Evolutionary conservation across 1,140 invertebrate species (phyloP), one percentile per base, ranked within the genome.

Genomic region (Armadillidium nasatum): DNA sequence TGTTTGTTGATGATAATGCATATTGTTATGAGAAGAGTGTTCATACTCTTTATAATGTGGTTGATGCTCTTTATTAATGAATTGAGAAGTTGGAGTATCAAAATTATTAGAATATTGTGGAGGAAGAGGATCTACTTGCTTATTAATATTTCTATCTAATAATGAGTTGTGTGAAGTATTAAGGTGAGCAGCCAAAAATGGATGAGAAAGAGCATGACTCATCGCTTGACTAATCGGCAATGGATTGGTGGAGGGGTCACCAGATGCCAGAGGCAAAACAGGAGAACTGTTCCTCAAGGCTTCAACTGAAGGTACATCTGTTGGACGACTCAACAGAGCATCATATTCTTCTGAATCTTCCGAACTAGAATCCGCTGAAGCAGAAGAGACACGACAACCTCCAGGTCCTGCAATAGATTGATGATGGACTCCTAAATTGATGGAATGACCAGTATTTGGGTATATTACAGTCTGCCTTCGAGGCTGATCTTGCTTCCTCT

Each of bases 201-300:
- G 80, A 33, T 81, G 80, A 43, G 80, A 76, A 21, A 81, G 77
- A 69, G 77, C 80, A 71, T 81, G 80, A 44, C 80, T 81, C 80
- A 81, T 81, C 23, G 80, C 80, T 73, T 78, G 77, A 73, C 80
- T 81, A 74, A 81, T 81, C 44, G 71, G 75, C 69, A 75, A 46
- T 44, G 66, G 60, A 75, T 50, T 33, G 33, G 71, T 9, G 33
- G 22, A 0, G 73, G 43, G 45, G 73, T 73, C 68, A 33, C 33
- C 33, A 73, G 71, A 44, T 69, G 45, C 68, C 46, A 44, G 19
- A 45, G 45, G 70, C 71, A 44, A n/a, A 71, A 70, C 13, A 71
- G 72, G 10, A 68, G 33, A 44, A 67, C 67, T 13, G 45, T 44
- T 13, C 76, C 75, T 54, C 4, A 74, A 45, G 19, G 78, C 73